phyloP scores from a whole-genome alignment of 2,113 vertebrate species.

The Arvicanthis niloticus region DNA sequence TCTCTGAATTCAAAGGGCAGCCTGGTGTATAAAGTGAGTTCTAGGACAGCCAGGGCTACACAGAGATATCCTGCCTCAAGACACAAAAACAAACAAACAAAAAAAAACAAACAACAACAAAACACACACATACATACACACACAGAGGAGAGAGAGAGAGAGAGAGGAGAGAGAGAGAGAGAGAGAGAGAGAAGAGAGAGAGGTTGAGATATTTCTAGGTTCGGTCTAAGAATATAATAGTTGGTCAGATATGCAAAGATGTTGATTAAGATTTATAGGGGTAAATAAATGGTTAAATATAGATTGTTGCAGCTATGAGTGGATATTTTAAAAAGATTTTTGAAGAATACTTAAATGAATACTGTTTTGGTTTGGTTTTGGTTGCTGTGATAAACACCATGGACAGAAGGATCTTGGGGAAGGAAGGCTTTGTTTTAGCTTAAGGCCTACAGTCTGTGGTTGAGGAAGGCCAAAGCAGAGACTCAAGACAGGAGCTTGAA shows the following conservation, averaged over 20 bases:
- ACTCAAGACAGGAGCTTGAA: not conserved
- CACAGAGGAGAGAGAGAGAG: too few relatives aligned
- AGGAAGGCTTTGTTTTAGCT: not conserved
- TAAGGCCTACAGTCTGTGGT: not conserved
- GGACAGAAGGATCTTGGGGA: not conserved
- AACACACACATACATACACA: too few relatives aligned
- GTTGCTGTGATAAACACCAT: not conserved
- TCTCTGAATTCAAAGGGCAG: not conserved
- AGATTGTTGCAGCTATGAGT: not conserved
- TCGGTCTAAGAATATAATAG: constrained; percentile 12
- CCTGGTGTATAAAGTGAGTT: not conserved
- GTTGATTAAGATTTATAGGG: not conserved
- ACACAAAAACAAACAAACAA: too few relatives aligned
- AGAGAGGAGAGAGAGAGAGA: not conserved
- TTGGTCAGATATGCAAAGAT: constrained; percentile 17
- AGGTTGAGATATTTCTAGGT: not conserved
- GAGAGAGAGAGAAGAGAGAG: too few relatives aligned
- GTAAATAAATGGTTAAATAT: constrained; percentile 1
- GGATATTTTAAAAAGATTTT: not conserved
- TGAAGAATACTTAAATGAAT: constrained; percentile 47
- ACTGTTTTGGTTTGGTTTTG: not conserved
- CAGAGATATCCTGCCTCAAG: not conserved
- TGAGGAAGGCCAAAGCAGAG: not conserved
- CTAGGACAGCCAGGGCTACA: not conserved
- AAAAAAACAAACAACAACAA: too few relatives aligned